Evolutionary conservation across 2,113 vertebrate genomes (phyloP).

Genomic region (Tychaedon coryphoeus): DNA sequence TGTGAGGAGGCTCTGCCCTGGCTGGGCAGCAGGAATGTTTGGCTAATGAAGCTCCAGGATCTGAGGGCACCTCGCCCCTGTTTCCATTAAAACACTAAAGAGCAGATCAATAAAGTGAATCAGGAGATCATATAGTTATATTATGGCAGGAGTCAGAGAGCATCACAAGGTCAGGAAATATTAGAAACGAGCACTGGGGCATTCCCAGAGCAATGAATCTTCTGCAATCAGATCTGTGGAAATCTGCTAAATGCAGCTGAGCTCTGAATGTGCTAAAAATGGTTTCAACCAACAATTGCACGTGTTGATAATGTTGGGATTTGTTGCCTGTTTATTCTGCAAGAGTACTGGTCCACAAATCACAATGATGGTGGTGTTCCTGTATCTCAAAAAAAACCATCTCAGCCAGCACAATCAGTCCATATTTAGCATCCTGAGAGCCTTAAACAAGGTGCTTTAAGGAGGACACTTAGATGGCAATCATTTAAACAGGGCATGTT

Average conservation of each 20-base stretch:
- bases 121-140: neutral
- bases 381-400: neutral
- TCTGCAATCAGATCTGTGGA: neutral
- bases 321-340: constrained; percentile 38
- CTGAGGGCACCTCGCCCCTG: neutral
- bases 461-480: neutral
- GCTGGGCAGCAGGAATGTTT: neutral
- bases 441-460: neutral
- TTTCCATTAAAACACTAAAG: neutral
- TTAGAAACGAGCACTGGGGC: neutral
- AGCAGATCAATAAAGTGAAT: constrained; percentile 27
- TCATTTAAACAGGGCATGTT: neutral
- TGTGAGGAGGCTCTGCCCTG: neutral
- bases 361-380: neutral
- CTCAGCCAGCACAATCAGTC: neutral
- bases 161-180: constrained; percentile 12
- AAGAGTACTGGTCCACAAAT: neutral
- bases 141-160: neutral
- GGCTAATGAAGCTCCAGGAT: neutral
- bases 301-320: constrained; percentile 22
- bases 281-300: constrained; percentile 1
- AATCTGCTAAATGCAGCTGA: neutral
- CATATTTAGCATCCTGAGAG: neutral
- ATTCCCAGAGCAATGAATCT: neutral
- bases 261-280: neutral